Base-by-base conservation (phyloP, 2,113 vertebrate species). In the Rhea americana region DNA sequence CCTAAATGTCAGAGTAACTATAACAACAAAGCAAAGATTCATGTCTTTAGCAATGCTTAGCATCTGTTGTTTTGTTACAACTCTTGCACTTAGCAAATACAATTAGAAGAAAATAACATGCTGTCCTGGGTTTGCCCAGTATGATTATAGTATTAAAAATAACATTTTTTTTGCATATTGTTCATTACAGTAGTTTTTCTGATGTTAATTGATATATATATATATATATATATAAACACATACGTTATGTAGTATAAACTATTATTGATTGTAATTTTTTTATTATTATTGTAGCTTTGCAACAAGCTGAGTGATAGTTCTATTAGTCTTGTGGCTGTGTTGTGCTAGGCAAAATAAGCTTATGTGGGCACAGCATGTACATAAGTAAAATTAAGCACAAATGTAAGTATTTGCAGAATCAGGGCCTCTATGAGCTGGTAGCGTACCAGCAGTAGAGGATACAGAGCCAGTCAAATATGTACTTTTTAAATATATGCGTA, bases 61-160 rank as follows among this genome's bases (percentile, higher is more conserved):
- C 88, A 96, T 96, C 95, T 95, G 91, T 82, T 94, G 77, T 96
- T 94, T 94, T 94, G 58, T 85, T 95, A 73, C 58, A 90, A 79
- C 37, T 53, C 35, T 56, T 79, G 51, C 76, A 84, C 17, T 86
- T 79, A 88, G 2, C 32, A 94, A 89, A 90, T 41, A 22, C 10
- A 95, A 90, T 92, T 94, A 92, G 53, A 90, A 78, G 39, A 88
- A 91, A 94, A 88, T 72, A 90, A 85, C 72, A 12, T 37, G 28
- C 22, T 93, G n/a, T 55, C 80, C 62, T 91, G 35, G 65, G 85
- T 90, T 91, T 95, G 70, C 39, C 61, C 65, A 62, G 37, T 53
- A 56, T 75, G 66, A 88, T 50, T 82, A 68, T 12, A 63, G 17
- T 43, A 81, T 78, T 83, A 19, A 89, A 89, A 92, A n/a, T 26